Evolutionary conservation across 2,113 vertebrate genomes (phyloP), one percentile per base, ranked within the genome.

Genomic region (Axis porcinus): DNA sequence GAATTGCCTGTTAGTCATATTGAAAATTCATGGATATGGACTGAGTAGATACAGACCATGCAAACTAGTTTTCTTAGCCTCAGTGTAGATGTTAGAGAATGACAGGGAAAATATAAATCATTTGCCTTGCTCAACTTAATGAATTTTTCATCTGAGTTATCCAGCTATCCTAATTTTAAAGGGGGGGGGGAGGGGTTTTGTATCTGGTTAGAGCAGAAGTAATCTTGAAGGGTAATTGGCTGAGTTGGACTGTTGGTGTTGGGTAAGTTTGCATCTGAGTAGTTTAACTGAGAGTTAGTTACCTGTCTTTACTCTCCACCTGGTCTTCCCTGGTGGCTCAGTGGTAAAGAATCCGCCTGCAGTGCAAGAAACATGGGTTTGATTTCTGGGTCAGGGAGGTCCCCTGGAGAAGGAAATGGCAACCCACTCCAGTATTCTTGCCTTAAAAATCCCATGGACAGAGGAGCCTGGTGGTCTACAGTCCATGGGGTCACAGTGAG

Each of bases 281-380:
- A 40, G n/a, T 85, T 96, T 94, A 92, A 84, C 45, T 94, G 67
- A 94, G 78, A 93, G 55, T 85, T 67, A 82, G 67, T 83, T 95
- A 21, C 47, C 60, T 95, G 54, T 28, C 60, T 86, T 93, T 50
- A 91, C 43, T 89, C 79, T 91, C 40, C 12, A 76, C 40, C 70
- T 43, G 40, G 23, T 25, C 40, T 43, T 76, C 70, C 70, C 70
- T 27, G 70, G 36, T 43, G 40, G 36, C 40, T 76, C 70, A 43
- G 40, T 76, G 70, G 40, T 76, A 43, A 76, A 76, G 40, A 76
- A 43, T 27, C 70, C 3, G 2, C 36, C 40, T 43, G 23, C 12
- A 43, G 40, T 76, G 6, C 40, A 43, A 40, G 70, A 76, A 43
- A 76, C 3, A 6, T 76, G 70, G 23, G 70, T 76, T 76, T 43